Evolutionary conservation across 1,140 invertebrate species (phyloP), one percentile per base, ranked within the genome.

Genomic region (Limonius californicus): DNA sequence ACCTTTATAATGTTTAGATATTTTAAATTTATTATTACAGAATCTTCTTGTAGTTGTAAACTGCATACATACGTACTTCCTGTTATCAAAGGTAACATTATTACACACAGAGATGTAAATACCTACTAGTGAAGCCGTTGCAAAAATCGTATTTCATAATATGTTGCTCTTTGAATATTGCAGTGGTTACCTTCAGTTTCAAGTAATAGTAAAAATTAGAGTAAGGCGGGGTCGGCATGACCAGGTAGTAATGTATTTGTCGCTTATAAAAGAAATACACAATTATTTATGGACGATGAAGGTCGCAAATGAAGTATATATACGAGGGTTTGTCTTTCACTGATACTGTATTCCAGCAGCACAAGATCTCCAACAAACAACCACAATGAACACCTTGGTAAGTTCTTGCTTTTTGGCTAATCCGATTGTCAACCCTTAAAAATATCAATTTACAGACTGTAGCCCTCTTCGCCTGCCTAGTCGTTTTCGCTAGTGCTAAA

Each of bases 371-470:
- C 35, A 39, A 39, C 35, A 39, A 9, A 39, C n/a, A 7, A 39
- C 23, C 42, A 62, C 53, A 61, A 63, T 66, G 64, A 66, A 66
- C 43, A 50, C 64, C 27, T 66, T 66, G 39, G 64, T 66, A 59
- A 63, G 61, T 55, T 32, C 11, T 1, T 56, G 2, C 2, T 30
- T 56, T 56, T 19, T 19, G n/a, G n/a, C n/a, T n/a, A n/a, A n/a
- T n/a, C 19, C 2, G 19, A 50, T 50, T 50, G n/a, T 18, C 16
- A 16, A 50, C 15, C 4, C 1, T 19, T 14, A 12, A 43, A 43
- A 18, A 16, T 50, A 4, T 55, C 14, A 30, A 16, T 55, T 55
- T 19, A 27, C 42, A 66, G 64, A 23, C 54, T 35, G 43, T 62
- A 45, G 50, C 50, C n/a, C 60, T 47, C 6, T 56, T 66, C 14